Conservation (phyloP, 1,140 invertebrate species). For the Pseudomyrmex gracilis region DNA sequence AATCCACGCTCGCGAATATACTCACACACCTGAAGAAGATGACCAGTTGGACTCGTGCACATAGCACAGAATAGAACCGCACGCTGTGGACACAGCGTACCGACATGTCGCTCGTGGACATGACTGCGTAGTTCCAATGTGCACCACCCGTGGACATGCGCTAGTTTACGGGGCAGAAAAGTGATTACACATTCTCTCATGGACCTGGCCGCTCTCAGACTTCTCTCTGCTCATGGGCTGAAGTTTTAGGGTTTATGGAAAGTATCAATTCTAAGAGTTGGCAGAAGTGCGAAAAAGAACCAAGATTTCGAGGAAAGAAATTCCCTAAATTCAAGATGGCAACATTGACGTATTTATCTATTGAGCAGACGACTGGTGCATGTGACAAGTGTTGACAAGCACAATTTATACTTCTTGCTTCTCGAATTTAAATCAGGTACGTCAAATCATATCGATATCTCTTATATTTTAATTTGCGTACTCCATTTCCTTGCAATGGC, state of each 20-base stretch:
- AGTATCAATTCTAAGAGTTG: neutral
- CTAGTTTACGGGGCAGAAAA: no score
- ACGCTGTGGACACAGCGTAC: no score
- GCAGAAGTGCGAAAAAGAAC: neutral
- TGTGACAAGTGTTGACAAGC: neutral
- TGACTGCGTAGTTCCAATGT: no score
- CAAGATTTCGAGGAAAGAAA: neutral
- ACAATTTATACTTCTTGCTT: neutral
- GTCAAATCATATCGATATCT: neutral
- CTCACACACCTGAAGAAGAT: no score
- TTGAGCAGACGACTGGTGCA: neutral
- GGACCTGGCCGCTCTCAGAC: no score
- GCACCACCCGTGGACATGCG: no score
- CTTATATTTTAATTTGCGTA: neutral
- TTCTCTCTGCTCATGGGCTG: no score
- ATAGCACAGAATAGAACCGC: no score
- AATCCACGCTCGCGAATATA: no score
- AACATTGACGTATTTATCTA: conserved; percentile 7
- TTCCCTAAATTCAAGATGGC: neutral
- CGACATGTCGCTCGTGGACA: no score
- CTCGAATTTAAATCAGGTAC: neutral
- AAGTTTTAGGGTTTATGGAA: neutral
- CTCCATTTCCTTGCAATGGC: neutral
- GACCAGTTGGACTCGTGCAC: no score
- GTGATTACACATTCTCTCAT: no score